Evolutionary conservation across 2,113 vertebrate genomes (phyloP).

Genomic region (Genyomyrus donnyi): DNA sequence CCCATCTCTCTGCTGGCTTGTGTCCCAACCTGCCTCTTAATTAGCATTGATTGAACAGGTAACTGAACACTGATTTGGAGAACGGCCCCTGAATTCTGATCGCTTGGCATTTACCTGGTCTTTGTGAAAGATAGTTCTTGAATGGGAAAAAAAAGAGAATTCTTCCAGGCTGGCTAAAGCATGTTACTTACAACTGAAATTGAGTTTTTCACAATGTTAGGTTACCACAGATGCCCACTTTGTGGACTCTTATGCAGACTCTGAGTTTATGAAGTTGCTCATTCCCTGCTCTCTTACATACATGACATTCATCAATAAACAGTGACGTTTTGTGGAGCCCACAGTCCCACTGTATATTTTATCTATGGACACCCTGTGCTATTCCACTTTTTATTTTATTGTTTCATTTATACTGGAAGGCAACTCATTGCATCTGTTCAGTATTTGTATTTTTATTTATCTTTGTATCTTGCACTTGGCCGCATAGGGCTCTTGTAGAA

Average conservation of each 20-base stretch:
- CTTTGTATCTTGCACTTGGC: not conserved
- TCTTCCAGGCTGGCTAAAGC: not conserved
- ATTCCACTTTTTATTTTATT: not conserved
- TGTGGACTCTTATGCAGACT: not conserved
- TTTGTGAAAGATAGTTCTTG: not conserved
- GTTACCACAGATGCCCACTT: slow-evolving; percentile 19
- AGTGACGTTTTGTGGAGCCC: not conserved
- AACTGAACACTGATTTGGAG: not conserved
- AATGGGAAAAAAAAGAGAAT: slow-evolving; percentile 7
- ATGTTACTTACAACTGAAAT: not conserved
- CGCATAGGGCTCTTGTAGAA: not conserved
- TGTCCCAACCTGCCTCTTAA: not conserved
- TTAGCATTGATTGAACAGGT: not conserved
- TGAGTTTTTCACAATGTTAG: slow-evolving; percentile 18
- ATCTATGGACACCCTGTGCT: not conserved
- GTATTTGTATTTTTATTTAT: not conserved
- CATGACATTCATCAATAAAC: not conserved
- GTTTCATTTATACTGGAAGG: not conserved
- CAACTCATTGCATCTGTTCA: not conserved
- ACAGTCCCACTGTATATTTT: not conserved
- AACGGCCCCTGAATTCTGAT: not conserved
- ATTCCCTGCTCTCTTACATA: not conserved
- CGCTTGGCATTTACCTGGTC: not conserved
- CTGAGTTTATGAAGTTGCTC: not conserved
- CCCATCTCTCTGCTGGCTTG: not conserved